A percentile compares a stretch with the other conserved stretches of the same genome.
phyloP scores from a whole-genome alignment of 1,140 invertebrate species.

The fruit fly (Drosophila melanogaster) region DNA sequence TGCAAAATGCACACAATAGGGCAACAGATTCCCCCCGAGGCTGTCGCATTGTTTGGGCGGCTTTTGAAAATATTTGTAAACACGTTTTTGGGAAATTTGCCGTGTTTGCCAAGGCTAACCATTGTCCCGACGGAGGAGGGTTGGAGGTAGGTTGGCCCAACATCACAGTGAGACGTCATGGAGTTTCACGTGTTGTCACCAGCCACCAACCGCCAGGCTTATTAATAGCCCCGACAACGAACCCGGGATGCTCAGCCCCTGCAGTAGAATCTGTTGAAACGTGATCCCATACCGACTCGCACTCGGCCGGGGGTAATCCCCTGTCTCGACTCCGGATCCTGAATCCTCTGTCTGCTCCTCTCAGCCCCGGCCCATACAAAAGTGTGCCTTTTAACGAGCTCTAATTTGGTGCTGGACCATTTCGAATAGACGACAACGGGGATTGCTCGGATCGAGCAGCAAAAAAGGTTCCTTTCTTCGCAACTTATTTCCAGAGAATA shows the following conservation, averaged over 20 bases:
- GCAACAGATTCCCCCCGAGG: conserved; percentile 29
- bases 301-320: conserved; percentile 53
- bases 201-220: conserved; percentile 80
- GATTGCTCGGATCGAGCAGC: conserved; percentile 7
- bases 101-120: conserved; percentile 57
- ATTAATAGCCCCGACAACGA: conserved; percentile 63
- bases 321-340: conserved; percentile 36
- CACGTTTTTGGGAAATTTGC: conserved; percentile 72
- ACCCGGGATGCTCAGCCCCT: conserved; percentile 28
- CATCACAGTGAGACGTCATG: conserved; percentile 79
- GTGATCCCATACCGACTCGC: conserved; percentile 42
- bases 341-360: conserved; percentile 15
- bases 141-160: conserved; percentile 59
- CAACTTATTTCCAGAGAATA: conserved; percentile 63
- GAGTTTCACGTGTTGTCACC: conserved; percentile 83
- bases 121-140: conserved; percentile 50
- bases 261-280: conserved; percentile 79
- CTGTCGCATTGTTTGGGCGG: conserved; percentile 62
- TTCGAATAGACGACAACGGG: conserved; percentile 41
- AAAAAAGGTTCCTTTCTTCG: conserved; percentile 55
- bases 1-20: conserved; percentile 57
- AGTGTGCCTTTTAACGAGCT: conserved; percentile 82
- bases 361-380: conserved; percentile 43
- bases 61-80: conserved; percentile 83
- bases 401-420: conserved; percentile 76